A percentile compares a stretch with the other conserved stretches of the same genome.
phyloP scores from a whole-genome alignment of 2,113 vertebrate species.

The Nothoprocta perdicaria region DNA sequence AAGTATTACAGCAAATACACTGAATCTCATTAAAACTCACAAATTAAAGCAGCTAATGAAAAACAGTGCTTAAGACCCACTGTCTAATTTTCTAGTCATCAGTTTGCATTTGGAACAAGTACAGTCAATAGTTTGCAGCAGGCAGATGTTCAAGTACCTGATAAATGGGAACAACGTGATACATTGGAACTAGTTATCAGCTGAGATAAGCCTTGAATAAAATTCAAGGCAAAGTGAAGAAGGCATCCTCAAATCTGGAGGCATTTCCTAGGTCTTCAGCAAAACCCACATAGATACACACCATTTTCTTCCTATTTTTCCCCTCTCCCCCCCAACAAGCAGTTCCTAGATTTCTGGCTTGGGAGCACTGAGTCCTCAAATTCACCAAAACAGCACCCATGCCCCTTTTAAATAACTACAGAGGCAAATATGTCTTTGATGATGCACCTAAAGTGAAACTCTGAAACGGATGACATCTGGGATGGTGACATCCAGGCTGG shows the following conservation, averaged over 20 bases:
- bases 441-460: neutral
- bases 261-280: neutral
- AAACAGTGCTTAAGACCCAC: neutral
- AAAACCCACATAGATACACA: neutral
- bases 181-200: neutral
- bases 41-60: neutral
- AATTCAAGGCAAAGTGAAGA: neutral
- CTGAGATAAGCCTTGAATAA: neutral
- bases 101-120: neutral
- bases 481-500: neutral
- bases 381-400: neutral
- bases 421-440: neutral
- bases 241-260: neutral
- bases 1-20: neutral
- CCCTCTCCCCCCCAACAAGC: neutral
- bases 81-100: neutral
- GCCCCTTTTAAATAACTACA: neutral
- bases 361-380: neutral
- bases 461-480: neutral
- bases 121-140: neutral
- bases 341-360: neutral
- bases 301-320: neutral
- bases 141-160: neutral
- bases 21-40: slow-evolving; percentile 9
- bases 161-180: neutral